Conservation (phyloP, 2,888 invertebrate genomes). For the Dendrolimus pini region DNA sequence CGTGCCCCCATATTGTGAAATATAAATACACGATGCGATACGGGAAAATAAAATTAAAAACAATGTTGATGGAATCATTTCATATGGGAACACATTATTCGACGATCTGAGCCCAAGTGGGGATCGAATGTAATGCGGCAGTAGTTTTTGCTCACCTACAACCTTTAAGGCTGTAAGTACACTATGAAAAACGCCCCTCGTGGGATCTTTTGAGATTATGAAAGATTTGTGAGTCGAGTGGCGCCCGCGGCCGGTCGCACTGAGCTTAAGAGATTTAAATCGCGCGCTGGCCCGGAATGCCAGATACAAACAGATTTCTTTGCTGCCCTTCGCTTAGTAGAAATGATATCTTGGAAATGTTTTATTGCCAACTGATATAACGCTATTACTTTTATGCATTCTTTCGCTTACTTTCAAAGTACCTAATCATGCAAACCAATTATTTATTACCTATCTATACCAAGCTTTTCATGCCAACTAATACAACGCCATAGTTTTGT, state of each 20-base stretch:
- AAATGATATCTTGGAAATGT: conserved; percentile 29
- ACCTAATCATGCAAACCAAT: too few relatives aligned
- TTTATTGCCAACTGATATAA: too few relatives aligned
- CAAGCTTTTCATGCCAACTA: too few relatives aligned
- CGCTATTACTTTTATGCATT: too few relatives aligned
- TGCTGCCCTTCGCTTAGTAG: conserved; percentile 39
- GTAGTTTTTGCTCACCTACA: conserved; percentile 31
- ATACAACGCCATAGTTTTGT: too few relatives aligned
- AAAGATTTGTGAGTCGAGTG: conserved; percentile 75
- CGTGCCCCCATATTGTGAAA: conserved; percentile 40
- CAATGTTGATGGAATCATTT: conserved; percentile 39
- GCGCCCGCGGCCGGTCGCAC: conserved; percentile 61
- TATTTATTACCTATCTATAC: too few relatives aligned
- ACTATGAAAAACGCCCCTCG: conserved; percentile 68
- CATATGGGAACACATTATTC: conserved; percentile 28
- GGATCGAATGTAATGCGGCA: conserved; percentile 4
- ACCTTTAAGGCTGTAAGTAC: conserved; percentile 37
- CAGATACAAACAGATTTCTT: conserved; percentile 73
- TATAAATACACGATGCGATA: conserved; percentile 55
- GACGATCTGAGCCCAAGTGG: conserved; percentile 9
- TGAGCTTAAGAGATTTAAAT: conserved; percentile 75
- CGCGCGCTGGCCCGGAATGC: conserved; percentile 69
- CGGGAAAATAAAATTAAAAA: conserved; percentile 59
- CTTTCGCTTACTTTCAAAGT: too few relatives aligned
- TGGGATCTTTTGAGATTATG: conserved; percentile 68